Conservation (phyloP, 2,113 vertebrate genomes). For the Balaeniceps rex region DNA sequence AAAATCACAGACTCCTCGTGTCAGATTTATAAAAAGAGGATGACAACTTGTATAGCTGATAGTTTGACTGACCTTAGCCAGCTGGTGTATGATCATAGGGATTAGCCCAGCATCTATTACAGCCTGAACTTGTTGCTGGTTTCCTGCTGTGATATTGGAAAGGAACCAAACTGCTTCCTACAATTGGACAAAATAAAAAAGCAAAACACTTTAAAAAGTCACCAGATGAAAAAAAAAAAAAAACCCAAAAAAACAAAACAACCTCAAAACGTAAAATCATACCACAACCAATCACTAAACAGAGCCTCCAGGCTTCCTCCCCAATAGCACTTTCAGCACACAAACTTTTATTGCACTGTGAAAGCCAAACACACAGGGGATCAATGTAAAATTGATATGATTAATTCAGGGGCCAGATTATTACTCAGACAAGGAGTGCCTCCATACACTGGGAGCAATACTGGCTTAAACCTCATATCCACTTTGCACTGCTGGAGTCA, state of each 20-base stretch:
- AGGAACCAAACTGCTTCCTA: conserved; percentile 99
- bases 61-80: conserved; percentile 90
- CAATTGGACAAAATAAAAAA: conserved; percentile 53
- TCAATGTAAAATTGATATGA: background rate
- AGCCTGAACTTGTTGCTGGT: conserved; percentile 98
- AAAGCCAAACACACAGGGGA: background rate
- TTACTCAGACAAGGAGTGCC: background rate
- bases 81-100: conserved; percentile 99
- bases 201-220: background rate
- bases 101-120: conserved; percentile 98
- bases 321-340: background rate
- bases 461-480: background rate
- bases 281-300: background rate
- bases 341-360: background rate
- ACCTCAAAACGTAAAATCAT: background rate
- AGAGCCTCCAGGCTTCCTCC: background rate
- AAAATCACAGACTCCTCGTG: conserved; percentile 9
- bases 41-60: conserved; percentile 41
- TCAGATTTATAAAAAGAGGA: conserved; percentile 57
- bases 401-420: background rate
- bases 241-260: background rate
- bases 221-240: background rate
- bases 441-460: background rate
- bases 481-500: background rate
- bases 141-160: conserved; percentile 99